A percentile compares a stretch with the other conserved stretches of the same genome.
These are phyloP conservation scores for Sarcophaga rosellei DNA, from an alignment of 2,888 invertebrate species.

Conservation along the genomic window DNA sequence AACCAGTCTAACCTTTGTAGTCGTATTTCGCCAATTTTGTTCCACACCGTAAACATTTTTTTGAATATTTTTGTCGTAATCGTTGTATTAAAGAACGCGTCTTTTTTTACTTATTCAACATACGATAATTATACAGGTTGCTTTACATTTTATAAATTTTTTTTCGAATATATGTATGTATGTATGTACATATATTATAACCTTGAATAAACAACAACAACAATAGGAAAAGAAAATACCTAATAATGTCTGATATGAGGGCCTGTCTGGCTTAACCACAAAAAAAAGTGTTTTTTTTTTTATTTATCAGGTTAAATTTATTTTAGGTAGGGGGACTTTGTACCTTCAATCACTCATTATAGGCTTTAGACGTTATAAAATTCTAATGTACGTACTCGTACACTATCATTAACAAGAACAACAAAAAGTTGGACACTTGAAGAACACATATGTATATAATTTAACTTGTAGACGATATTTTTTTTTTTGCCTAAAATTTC, in stretches of 20 bases:
- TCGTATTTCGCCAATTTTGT: no score
- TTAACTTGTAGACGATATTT: constrained; percentile 14
- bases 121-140: neutral
- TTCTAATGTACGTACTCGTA: neutral
- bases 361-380: neutral
- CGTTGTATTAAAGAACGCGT: no score
- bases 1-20: no score
- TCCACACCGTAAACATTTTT: no score
- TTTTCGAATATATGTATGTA: neutral
- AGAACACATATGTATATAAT: neutral
- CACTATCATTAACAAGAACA: neutral
- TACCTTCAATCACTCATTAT: neutral
- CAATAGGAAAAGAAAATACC: neutral
- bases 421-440: neutral
- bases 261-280: neutral
- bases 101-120: no score
- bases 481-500: constrained; percentile 2
- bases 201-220: no score
- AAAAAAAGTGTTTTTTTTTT: neutral
- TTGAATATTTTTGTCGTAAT: no score
- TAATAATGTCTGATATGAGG: neutral
- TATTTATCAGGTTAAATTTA: neutral
- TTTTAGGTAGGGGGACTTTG: neutral
- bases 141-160: neutral
- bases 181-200: neutral